Evolutionary conservation across 2,888 invertebrate genomes (phyloP).

Genomic region (Nomada hirtipes): DNA sequence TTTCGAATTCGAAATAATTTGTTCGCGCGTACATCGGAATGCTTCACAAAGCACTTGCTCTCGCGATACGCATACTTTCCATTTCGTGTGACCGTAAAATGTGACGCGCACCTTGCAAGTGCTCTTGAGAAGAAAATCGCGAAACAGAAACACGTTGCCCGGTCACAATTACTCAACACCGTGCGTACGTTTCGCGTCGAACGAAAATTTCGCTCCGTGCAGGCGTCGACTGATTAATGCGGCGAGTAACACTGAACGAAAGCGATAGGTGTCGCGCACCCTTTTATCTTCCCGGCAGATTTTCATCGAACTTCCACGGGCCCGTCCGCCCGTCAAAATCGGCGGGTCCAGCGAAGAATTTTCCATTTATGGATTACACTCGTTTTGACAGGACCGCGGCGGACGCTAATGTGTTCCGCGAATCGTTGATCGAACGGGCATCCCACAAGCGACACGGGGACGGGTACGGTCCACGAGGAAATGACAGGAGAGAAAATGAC

Average conservation of each 20-base stretch:
- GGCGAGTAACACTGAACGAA: slow-evolving; percentile 18
- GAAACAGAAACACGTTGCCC: too few relatives aligned
- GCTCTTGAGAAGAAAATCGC: too few relatives aligned
- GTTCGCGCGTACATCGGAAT: too few relatives aligned
- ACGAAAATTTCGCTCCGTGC: not conserved
- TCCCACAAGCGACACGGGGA: not conserved
- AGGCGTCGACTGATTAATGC: not conserved
- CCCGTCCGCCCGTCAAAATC: not conserved
- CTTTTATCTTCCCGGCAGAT: slow-evolving; percentile 26
- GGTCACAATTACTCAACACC: not conserved
- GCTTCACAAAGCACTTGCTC: too few relatives aligned
- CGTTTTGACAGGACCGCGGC: slow-evolving; percentile 38
- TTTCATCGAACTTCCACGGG: slow-evolving; percentile 14
- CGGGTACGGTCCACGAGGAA: slow-evolving; percentile 30
- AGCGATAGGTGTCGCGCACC: slow-evolving; percentile 24
- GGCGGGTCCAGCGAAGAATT: slow-evolving; percentile 8
- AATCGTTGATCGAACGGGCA: slow-evolving; percentile 23
- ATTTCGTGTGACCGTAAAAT: too few relatives aligned
- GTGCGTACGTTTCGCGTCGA: not conserved
- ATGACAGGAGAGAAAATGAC: slow-evolving; percentile 19
- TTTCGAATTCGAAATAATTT: too few relatives aligned
- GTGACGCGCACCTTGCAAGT: too few relatives aligned
- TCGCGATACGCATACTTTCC: too few relatives aligned
- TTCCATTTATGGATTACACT: slow-evolving; percentile 32
- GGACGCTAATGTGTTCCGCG: not conserved